Conservation (phyloP, 1,140 invertebrate genomes). For the Metaphire vulgaris region DNA sequence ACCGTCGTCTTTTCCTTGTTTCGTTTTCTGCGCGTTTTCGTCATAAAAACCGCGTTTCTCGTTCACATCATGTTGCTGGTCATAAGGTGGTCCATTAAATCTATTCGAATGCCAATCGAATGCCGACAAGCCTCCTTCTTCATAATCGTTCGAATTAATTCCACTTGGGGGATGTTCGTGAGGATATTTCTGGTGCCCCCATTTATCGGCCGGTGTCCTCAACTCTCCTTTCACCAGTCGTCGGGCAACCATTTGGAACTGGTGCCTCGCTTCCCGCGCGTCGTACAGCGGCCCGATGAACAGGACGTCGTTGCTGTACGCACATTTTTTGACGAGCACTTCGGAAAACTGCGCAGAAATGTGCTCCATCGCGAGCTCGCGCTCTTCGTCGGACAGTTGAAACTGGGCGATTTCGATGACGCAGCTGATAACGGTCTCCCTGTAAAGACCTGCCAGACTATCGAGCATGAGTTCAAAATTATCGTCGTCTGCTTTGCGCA, state of each 20-base stretch:
- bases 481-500: background rate
- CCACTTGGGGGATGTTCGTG: no score
- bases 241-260: background rate
- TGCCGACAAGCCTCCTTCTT: no score
- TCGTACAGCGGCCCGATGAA: background rate
- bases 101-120: no score
- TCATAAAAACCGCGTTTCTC: no score
- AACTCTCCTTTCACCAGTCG: background rate
- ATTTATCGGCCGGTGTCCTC: background rate
- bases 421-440: background rate
- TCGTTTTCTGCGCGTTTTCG: no score
- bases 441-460: background rate
- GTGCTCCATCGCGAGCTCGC: background rate
- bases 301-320: background rate
- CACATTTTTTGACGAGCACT: background rate
- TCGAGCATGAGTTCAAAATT: background rate
- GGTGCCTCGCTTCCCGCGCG: background rate
- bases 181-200: no score
- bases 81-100: no score
- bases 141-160: no score
- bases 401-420: background rate
- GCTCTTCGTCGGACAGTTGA: background rate
- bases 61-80: no score
- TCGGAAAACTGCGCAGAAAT: background rate
- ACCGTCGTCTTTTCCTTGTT: no score